Evolutionary conservation across 2,113 vertebrate genomes (phyloP), one percentile per base, ranked within the genome.

Genomic region (Proteles cristata): DNA sequence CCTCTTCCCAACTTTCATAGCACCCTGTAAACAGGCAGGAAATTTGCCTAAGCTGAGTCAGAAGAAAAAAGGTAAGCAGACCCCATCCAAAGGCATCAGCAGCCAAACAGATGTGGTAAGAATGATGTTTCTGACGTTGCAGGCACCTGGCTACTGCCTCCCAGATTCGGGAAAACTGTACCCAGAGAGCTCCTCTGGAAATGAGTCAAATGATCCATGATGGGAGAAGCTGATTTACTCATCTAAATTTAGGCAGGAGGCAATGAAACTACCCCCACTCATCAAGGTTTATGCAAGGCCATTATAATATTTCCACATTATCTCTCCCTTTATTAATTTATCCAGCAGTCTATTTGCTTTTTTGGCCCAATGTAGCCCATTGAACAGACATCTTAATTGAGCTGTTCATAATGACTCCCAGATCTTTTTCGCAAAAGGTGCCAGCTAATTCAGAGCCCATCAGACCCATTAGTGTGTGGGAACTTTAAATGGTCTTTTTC

Each of bases 311-410:
- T 97, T 98, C 76, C 81, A 76, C 80, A 93, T 93, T 96, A 94
- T 87, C 88, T 95, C 3, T 23, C 58, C 91, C 66, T 97, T 98
- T 96, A 88, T 98, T 96, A 97, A 98, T 98, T 76, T 39, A 98
- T 94, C 39, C 7, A 10, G 76, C 90, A 96, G 90, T 92, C 94
- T 58, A 69, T 77, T 97, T 96, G 95, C 80, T 97, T 97, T 93
- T 92, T 93, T 95, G 93, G 91, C 94, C 93, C 84, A 68, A 8
- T 43, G 76, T 53, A 86, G 17, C 85, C 85, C 87, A 94, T 79
- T 77, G 96, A 95, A 68, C 63, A 98, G 90, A 96, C 88, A 0
- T 98, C 87, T 94, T 98, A 82, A 97, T 94, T 98, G 94, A 96
- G 68, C 15, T 91, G 50, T 97, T 95, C 91, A 55, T 93, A 97